Percentiles rank a stretch among this genome's conserved stretches.
Conservation (phyloP, 2,113 vertebrate genomes). For the Sterna hirundo region DNA sequence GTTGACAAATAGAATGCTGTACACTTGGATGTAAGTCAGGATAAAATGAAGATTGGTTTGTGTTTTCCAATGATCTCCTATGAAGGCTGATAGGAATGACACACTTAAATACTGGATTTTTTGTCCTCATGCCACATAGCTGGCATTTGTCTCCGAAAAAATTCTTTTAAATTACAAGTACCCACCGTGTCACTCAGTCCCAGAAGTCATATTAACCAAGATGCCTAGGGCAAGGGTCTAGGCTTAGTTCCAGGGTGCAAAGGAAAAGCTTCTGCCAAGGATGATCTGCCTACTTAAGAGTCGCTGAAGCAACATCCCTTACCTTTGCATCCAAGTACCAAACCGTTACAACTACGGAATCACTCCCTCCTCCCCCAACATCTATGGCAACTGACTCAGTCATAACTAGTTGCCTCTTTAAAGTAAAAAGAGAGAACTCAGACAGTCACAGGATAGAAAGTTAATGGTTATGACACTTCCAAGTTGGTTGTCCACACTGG, state of each 20-base stretch:
- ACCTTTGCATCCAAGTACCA: background rate
- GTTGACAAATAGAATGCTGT: background rate
- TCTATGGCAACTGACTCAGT: background rate
- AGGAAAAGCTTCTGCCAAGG: background rate
- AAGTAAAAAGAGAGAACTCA: background rate
- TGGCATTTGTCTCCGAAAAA: background rate
- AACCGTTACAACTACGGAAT: background rate
- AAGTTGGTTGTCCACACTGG: background rate
- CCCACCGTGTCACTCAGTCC: background rate
- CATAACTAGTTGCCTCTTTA: background rate
- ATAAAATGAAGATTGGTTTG: background rate
- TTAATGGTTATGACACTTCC: background rate
- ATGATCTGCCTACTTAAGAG: background rate
- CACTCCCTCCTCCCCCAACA: background rate
- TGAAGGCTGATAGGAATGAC: background rate
- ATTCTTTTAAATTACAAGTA: background rate
- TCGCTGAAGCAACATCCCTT: background rate
- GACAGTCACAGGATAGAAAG: background rate
- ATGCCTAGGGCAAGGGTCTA: background rate
- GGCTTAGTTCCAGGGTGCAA: background rate
- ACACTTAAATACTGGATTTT: background rate
- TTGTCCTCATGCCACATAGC: background rate
- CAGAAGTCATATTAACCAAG: background rate
- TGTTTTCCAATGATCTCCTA: background rate
- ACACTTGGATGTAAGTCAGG: background rate